A percentile compares a stretch with the other conserved stretches of the same genome.
Conservation (phyloP, 2,113 vertebrate species). For the Rhineura floridana region DNA sequence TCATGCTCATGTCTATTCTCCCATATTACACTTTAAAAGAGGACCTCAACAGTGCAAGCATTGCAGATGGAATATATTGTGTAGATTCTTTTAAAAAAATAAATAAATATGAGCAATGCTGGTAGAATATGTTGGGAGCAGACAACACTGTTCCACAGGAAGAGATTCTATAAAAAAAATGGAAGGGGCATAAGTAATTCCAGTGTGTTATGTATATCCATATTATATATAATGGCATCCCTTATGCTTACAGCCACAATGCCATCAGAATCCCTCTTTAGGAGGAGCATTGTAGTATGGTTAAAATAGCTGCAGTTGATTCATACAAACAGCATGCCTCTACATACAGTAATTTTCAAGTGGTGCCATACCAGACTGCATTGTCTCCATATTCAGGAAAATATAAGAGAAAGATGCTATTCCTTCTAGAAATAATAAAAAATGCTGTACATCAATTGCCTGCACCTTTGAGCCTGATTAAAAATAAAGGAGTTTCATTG, state of each 20-base stretch:
- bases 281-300: background rate
- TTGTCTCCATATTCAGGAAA: background rate
- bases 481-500: background rate
- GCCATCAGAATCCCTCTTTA: background rate
- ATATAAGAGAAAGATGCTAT: background rate
- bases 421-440: background rate
- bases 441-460: no score
- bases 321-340: background rate
- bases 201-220: background rate
- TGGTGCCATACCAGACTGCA: background rate
- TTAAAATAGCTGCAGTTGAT: background rate
- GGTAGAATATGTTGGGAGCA: constrained; percentile 9
- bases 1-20: constrained; percentile 51
- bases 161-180: background rate
- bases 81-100: constrained; percentile 27
- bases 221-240: background rate
- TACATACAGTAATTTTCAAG: background rate
- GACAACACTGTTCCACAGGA: constrained; percentile 34
- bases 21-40: constrained; percentile 56
- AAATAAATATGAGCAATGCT: constrained; percentile 23
- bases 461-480: background rate
- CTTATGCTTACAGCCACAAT: background rate
- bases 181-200: background rate
- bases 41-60: constrained; percentile 57
- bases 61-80: constrained; percentile 50